Evolutionary conservation across 2,113 vertebrate genomes (phyloP), one percentile per base, ranked within the genome.

Genomic region (Nyctereutes procyonoides): DNA sequence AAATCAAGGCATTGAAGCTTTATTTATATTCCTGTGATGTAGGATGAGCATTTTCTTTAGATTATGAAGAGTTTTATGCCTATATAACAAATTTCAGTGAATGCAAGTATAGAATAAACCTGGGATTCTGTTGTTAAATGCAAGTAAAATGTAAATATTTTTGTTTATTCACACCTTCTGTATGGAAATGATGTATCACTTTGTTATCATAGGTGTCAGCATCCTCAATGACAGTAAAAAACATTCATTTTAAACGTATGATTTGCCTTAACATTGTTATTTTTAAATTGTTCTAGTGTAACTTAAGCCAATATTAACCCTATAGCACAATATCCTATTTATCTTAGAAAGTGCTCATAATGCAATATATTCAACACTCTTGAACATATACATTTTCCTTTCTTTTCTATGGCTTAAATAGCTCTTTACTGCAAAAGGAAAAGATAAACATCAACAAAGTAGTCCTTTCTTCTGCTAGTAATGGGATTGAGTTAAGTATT

Each of bases 401-500:
- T 84, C 69, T 93, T 74, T 24, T 85, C 69, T 93, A 51, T 63
- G 84, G 22, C 22, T 94, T 94, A 82, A 90, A 80, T 48, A 80
- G 11, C n/a, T 85, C 32, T 28, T 94, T 58, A 80, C 32, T 10
- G 5, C 5, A 88, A 88, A 92, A 81, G 2, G 12, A 19, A 65
- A 88, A 93, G 84, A 58, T 88, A 8, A 74, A 28, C 51, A 94
- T 86, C 35, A 51, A 90, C 69, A 55, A 74, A 98, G 82, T 96
- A 32, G 8, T 5, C 48, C 22, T 86, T 96, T 93, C 67, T 96
- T 94, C 88, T 95, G 56, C 93, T 65, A 63, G 30, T 55, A 96
- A 86, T 48, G 84, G 88, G 82, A 97, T 96, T 19, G 58, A 63
- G 76, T 95, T 98, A 97, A 98, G 88, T 91, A 96, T 96, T 98